These are phyloP conservation scores for Bombus ignitus DNA, from an alignment of 1,140 invertebrate species.

Conservation along the genomic window DNA sequence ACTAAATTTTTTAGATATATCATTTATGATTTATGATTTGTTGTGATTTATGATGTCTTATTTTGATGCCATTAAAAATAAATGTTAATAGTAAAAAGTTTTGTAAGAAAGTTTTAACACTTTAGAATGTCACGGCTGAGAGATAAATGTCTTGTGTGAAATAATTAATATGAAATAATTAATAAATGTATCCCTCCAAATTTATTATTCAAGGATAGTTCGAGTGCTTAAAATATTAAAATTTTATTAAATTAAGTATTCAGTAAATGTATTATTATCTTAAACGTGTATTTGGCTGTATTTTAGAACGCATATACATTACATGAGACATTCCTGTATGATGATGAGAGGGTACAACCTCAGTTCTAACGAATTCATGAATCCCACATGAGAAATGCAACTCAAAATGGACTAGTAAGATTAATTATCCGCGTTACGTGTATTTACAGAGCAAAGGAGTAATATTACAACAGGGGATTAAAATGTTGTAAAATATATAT, in stretches of 20 bases:
- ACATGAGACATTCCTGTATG: background rate
- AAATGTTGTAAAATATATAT: background rate
- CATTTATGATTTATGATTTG: background rate
- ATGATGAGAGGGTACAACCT: background rate
- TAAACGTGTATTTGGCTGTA: background rate
- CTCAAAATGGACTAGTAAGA: background rate
- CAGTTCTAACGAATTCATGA: background rate
- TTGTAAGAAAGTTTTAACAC: no score
- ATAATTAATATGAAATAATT: no score
- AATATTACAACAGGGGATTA: background rate
- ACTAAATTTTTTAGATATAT: background rate
- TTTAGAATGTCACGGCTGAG: no score
- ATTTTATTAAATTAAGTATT: no score
- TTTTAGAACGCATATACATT: background rate
- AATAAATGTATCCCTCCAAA: no score
- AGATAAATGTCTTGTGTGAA: no score
- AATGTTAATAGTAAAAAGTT: no score
- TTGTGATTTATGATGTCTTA: no score
- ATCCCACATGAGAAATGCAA: conserved; percentile 7
- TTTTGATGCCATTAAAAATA: no score
- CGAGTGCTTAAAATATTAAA: no score
- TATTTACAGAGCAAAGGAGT: background rate
- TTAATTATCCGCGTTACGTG: background rate
- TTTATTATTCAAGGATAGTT: no score
- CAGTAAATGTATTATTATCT: no score